phyloP scores from a whole-genome alignment of 2,888 invertebrate genomes.

The Leptopterna dolabrata region DNA sequence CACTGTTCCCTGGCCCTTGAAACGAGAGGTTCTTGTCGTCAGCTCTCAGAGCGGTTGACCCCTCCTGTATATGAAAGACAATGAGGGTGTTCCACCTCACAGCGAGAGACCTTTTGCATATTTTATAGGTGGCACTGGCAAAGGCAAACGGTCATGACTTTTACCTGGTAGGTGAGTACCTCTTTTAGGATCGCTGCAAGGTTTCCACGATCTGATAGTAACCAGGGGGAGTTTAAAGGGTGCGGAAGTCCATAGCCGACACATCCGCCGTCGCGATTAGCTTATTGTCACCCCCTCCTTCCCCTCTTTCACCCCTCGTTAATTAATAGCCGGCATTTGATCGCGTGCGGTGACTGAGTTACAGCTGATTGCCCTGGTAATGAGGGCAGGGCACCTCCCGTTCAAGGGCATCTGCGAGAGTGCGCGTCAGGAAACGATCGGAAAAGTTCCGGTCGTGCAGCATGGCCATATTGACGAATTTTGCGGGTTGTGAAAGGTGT shows the following conservation, averaged over 20 bases:
- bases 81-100: neutral
- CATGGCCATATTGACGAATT: no score
- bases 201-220: constrained; percentile 7
- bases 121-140: neutral
- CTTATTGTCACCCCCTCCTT: neutral
- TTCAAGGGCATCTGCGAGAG: neutral
- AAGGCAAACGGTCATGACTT: constrained; percentile 9
- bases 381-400: neutral
- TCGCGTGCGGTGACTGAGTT: neutral
- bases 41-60: neutral
- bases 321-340: neutral
- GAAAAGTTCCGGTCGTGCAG: neutral
- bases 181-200: neutral
- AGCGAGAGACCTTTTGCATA: constrained; percentile 10
- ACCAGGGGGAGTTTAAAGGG: neutral
- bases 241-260: neutral
- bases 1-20: no score
- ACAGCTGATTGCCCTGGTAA: neutral
- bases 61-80: constrained; percentile 2
- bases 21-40: neutral
- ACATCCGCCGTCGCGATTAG: neutral
- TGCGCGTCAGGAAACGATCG: neutral
- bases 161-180: neutral
- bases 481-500: no score
- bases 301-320: no score